Conservation (phyloP, 2,797 vertebrate species). For the Epinephelus awoara region DNA sequence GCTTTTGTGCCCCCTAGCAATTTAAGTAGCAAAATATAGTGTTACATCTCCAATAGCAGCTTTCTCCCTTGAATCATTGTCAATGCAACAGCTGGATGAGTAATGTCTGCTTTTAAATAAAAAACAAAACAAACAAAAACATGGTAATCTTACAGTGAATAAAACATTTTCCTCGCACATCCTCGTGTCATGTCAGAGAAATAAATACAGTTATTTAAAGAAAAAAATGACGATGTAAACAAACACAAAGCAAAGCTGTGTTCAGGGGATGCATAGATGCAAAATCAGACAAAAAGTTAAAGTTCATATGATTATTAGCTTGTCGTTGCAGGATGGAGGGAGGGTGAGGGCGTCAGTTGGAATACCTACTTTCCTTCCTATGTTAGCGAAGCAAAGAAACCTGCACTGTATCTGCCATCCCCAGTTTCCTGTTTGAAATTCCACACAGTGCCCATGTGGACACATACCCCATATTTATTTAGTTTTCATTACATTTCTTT, state of each 20-base stretch:
- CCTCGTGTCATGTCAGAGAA: slow-evolving; percentile 48
- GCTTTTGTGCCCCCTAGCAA: slow-evolving; percentile 90
- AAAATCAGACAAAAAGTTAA: slow-evolving; percentile 72
- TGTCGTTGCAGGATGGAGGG: slow-evolving; percentile 27
- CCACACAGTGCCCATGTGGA: slow-evolving; percentile 47
- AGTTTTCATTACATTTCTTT: slow-evolving; percentile 40
- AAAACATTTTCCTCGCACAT: slow-evolving; percentile 47
- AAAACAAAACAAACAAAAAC: slow-evolving; percentile 20
- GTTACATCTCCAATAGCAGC: slow-evolving; percentile 75
- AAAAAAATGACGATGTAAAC: slow-evolving; percentile 52
- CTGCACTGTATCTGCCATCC: slow-evolving; percentile 23
- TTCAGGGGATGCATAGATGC: slow-evolving; percentile 89
- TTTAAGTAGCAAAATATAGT: slow-evolving; percentile 94
- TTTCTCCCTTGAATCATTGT: slow-evolving; percentile 71
- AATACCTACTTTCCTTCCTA: slow-evolving; percentile 29
- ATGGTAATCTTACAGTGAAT: slow-evolving; percentile 58
- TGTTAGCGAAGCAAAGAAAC: slow-evolving; percentile 33
- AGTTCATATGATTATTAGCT: slow-evolving; percentile 9
- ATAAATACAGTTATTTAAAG: slow-evolving; percentile 56
- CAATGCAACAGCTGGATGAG: slow-evolving; percentile 73
- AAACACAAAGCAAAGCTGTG: slow-evolving; percentile 56
- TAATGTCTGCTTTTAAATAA: slow-evolving; percentile 54
- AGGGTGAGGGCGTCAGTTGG: neutral
- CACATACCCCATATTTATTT: slow-evolving; percentile 46
- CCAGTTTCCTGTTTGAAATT: slow-evolving; percentile 30